phyloP scores from a whole-genome alignment of 2,888 invertebrate genomes.

The Sthenelais limicola region DNA sequence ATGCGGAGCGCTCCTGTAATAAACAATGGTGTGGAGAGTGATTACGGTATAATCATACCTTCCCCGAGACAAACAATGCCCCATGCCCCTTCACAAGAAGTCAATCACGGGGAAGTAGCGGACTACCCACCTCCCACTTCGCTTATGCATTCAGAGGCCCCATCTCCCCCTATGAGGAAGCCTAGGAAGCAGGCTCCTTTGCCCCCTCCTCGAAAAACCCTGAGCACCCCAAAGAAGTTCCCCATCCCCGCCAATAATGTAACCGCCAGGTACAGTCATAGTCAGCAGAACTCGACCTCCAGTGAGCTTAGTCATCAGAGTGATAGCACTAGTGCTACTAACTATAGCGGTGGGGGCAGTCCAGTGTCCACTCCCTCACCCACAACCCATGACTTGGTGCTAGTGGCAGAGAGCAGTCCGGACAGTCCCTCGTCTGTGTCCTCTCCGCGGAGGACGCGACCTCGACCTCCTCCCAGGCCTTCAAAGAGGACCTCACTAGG shows the following conservation, averaged over 20 bases:
- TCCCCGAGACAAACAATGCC: no score
- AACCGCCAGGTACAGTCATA: conserved; percentile 8
- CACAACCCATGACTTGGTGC: conserved; percentile 28
- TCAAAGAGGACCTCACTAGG: neutral
- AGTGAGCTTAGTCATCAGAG: conserved; percentile 27
- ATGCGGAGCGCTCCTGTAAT: no score
- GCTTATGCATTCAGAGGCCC: neutral
- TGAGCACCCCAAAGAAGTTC: conserved; percentile 13
- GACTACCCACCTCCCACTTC: neutral
- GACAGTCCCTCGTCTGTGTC: neutral
- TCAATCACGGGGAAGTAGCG: neutral
- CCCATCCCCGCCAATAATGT: neutral
- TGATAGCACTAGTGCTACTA: neutral
- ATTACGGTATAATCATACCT: no score
- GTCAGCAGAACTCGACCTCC: conserved; percentile 29
- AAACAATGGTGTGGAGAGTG: no score
- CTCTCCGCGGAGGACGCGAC: conserved; percentile 11
- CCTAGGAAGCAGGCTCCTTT: conserved; percentile 7
- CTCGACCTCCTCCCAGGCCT: conserved; percentile 35
- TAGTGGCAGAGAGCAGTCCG: conserved; percentile 25
- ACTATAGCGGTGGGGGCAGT: neutral
- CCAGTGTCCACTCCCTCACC: conserved; percentile 25
- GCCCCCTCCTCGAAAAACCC: conserved; percentile 19
- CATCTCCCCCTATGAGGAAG: neutral
- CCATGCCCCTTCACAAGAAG: conserved; percentile 2